A percentile compares a stretch with the other conserved stretches of the same genome.
Evolutionary conservation across 2,888 invertebrate genomes (phyloP).

Genomic region (Caenorhabditis auriculariae): DNA sequence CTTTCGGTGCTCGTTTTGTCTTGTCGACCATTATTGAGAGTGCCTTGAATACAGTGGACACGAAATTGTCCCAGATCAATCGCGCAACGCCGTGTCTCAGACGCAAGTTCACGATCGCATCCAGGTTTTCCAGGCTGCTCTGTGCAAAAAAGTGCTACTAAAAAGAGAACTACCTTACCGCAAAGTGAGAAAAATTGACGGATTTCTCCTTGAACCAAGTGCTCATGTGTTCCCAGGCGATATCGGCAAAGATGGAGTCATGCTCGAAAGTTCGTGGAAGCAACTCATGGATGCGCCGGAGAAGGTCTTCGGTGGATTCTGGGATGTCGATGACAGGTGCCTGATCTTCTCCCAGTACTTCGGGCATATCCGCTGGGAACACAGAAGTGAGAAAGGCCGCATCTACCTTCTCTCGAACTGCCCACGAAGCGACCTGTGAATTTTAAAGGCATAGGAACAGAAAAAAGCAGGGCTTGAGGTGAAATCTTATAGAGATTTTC

Average conservation of each 20-base stretch:
- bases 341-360: not conserved
- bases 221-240: slow-evolving; percentile 47
- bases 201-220: slow-evolving; percentile 36
- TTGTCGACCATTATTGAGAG: slow-evolving; percentile 35
- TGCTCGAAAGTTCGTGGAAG: no score
- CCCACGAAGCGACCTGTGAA: slow-evolving; percentile 14
- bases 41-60: slow-evolving; percentile 34
- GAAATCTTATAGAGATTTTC: no score
- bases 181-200: slow-evolving; percentile 1
- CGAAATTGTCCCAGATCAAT: slow-evolving; percentile 58
- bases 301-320: not conserved
- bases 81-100: slow-evolving; percentile 54
- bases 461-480: no score
- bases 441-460: not conserved
- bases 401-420: not conserved
- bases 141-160: not conserved
- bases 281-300: no score
- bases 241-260: no score
- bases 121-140: not conserved
- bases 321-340: no score
- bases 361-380: slow-evolving; percentile 1
- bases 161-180: not conserved
- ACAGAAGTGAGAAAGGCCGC: no score
- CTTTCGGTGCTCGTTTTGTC: slow-evolving; percentile 36
- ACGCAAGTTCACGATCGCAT: slow-evolving; percentile 10